Evolutionary conservation across 2,888 invertebrate genomes (phyloP), one percentile per base, ranked within the genome.

Genomic region (Dasysyrphus albostriatus): DNA sequence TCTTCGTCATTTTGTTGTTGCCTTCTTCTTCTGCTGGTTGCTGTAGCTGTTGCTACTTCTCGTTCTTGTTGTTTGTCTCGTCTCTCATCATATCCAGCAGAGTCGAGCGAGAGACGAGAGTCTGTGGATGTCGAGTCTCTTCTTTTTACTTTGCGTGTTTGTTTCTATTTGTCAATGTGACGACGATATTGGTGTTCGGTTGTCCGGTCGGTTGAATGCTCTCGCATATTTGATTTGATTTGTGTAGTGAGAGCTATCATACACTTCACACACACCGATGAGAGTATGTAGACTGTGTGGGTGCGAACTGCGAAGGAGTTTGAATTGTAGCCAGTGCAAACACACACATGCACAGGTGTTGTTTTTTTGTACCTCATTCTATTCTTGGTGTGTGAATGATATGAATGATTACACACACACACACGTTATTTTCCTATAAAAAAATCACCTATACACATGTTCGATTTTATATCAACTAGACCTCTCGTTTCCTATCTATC

Each of bases 201-300:
- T 81, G 69, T 76, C 56, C 77, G 78, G 78, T 82, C 82, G 78
- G 82, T 78, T 82, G 82, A 82, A 78, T 82, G 82, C 78, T 82
- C 84, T 77, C 51, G 39, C 59, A 61, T 39, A 61, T 61, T 76
- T 73, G 59, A 54, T 47, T 72, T 84, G 79, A 70, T 75, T 67
- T 54, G 59, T 58, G 44, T 61, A 44, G 58, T 69, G 61, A 63
- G 29, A 44, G 44, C 24, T 24, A 39, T 24, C 39, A 19, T 39
- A 39, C 39, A 39, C 14, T 59, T 39, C 19, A 39, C 58, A 39
- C 59, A 37, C 34, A 61, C 19, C 1, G 3, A 7, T 37, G 34
- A 16, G 34, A 37, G 14, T 19, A 6, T 39, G 24, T 37, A 24
- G 14, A 8, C 39, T 80, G 70, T 76, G 84, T 84, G 84, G 75